Base-by-base conservation (phyloP, 2,888 invertebrate species). In the Drosophila greeni region DNA sequence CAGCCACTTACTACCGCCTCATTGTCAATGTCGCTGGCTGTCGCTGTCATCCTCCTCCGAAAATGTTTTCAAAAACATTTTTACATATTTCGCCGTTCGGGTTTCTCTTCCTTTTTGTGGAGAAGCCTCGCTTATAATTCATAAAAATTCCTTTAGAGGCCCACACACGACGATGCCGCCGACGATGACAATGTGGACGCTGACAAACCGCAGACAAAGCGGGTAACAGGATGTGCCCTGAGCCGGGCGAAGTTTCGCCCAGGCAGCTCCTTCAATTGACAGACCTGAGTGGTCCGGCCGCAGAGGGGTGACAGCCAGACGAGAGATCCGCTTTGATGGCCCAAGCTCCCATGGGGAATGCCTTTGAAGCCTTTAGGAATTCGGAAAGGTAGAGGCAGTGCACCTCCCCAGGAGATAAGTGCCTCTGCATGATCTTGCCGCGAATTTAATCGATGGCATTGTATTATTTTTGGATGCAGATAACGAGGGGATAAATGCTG, bases 1-100 rank as follows among this genome's bases (percentile, higher is more conserved):
- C 74, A 80, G 81, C 70, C 83, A 80, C 81, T 80, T 82, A 80
- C 77, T 71, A 79, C 82, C 69, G 76, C 73, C 76, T 70, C 77
- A 79, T 79, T 79, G 82, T 79, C 82, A 79, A 79, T 76, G 80
- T 76, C 75, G 69, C 51, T 65, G 65, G 39, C 54, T 76, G 79
- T 76, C 73, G 60, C 64, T 57, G 58, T 64, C 69, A 39, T 62
- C 42, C 49, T 58, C 45, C 59, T 39, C 26, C 45, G 42, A 47
- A 45, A 51, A 39, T 31, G 48, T 72, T 70, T 64, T 64, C 37
- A 43, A 64, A 75, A 73, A 72, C 67, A 77, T 73, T 76, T 77
- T 71, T 78, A 66, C 74, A 81, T 74, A 73, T 58, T 66, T 75
- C 37, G 43, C 20, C 43, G 34, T 33, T 64, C 43, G 39, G 45